Base-by-base conservation (phyloP, 2,797 vertebrate species). In the Knipowitschia caucasica region DNA sequence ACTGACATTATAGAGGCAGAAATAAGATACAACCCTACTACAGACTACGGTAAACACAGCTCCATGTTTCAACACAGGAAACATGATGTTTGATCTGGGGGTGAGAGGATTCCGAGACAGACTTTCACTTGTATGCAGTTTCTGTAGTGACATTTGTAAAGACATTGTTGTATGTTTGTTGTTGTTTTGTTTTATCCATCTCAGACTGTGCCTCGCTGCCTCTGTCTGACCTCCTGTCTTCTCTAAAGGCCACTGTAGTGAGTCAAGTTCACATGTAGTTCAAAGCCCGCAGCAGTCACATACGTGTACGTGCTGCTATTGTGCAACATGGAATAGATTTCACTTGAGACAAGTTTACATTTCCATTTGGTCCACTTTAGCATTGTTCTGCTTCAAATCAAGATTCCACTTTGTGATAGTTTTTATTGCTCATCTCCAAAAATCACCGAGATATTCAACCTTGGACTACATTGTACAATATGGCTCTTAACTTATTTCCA, bases 231-330 rank as follows among this genome's bases (percentile, higher is more conserved):
- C 15, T 59, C 51, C 53, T 11, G 50, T 62, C 20, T 63, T 52
- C 55, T 40, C 50, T 62, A 78, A 85, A 85, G 73, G 76, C 80
- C 71, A 75, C 1, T 24, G 0, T 18, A 27, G 50, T 58, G 79
- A 64, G 60, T 68, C 26, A 61, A 66, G 73, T 80, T 81, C 74
- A 73, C 50, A 69, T 63, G 35, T 56, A 72, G 71, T 79, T 77
- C 71, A 82, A 59, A 56, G 31, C 64, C 69, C 35, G 57, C 31
- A 47, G 72, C 35, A 60, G 24, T 1, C 7, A 26, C 35, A 46
- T 45, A 8, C 38, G n/a, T n/a, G 42, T 38, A 6, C 2, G 7
- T 15, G 53, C 20, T 17, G 20, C 26, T 9, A 23, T 10, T 25
- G 25, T 51, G 8, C 17, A 12, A 5, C 0, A 4, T 12, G 17